These are phyloP conservation scores for Babylonia areolata DNA, from an alignment of 1,140 invertebrate genomes.

Conservation along the genomic window DNA sequence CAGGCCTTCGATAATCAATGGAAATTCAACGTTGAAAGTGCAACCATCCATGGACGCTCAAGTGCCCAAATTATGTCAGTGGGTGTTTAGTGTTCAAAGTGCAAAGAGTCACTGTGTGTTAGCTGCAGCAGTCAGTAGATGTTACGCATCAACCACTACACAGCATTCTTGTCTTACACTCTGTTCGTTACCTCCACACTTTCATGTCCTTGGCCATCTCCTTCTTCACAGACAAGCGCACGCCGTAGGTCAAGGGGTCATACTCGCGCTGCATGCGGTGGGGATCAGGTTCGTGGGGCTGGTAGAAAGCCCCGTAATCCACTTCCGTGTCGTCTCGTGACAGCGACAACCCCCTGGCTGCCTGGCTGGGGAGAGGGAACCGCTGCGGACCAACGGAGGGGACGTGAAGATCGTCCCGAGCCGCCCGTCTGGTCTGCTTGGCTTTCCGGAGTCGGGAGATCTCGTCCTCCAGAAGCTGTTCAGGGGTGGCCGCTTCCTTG, in stretches of 20 bases:
- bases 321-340: slow-evolving; percentile 31
- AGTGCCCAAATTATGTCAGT: no score
- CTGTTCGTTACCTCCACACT: not conserved
- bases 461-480: slow-evolving; percentile 6
- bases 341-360: not conserved
- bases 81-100: no score
- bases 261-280: slow-evolving; percentile 13
- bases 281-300: not conserved
- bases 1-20: no score
- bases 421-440: not conserved
- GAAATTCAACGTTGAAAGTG: no score
- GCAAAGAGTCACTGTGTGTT: no score
- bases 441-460: not conserved
- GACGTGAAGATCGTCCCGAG: not conserved
- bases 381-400: not conserved
- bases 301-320: slow-evolving; percentile 26
- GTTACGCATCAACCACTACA: not conserved
- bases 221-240: slow-evolving; percentile 25
- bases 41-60: no score
- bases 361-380: not conserved
- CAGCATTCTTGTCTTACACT: no score
- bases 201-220: slow-evolving; percentile 20
- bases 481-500: slow-evolving; percentile 12
- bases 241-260: slow-evolving; percentile 32
- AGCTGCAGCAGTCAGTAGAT: not conserved